Evolutionary conservation across 2,888 invertebrate genomes (phyloP).

Genomic region (Synergus itoensis): DNA sequence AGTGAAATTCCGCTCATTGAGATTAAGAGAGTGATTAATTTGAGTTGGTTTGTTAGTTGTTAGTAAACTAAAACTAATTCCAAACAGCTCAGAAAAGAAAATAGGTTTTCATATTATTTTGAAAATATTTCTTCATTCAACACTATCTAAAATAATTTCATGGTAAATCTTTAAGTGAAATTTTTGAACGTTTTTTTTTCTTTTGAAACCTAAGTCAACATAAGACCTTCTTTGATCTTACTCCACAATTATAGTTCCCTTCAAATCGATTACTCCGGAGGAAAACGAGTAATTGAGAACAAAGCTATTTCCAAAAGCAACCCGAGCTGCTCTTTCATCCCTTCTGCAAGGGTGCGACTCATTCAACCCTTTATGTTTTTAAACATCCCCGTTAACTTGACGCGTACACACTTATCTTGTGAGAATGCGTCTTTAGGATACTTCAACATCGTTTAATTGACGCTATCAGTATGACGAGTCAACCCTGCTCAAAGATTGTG

Average conservation of each 20-base stretch:
- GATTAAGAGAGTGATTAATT: no score
- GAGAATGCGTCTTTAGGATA: constrained; percentile 8
- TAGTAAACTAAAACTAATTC: no score
- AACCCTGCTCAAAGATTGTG: constrained; percentile 2
- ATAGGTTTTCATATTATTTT: no score
- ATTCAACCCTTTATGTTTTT: constrained; percentile 26
- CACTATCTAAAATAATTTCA: neutral
- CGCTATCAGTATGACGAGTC: neutral
- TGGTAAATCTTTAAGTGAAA: constrained; percentile 11
- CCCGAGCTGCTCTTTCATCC: neutral
- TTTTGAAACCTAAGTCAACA: no score
- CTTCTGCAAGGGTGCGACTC: neutral
- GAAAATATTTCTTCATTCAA: no score
- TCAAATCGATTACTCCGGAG: constrained; percentile 9
- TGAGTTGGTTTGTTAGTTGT: no score
- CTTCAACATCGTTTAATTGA: neutral
- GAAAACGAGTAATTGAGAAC: constrained; percentile 20
- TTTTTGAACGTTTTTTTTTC: no score
- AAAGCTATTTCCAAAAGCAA: constrained; percentile 4
- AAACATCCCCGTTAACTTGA: neutral
- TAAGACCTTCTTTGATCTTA: neutral
- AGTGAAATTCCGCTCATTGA: no score
- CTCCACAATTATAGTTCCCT: neutral
- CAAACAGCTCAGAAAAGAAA: no score
- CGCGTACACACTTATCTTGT: neutral